Percentiles rank a stretch among this genome's conserved stretches.
Conservation (phyloP, 1,140 invertebrate genomes). For the Drosophila mayri region DNA sequence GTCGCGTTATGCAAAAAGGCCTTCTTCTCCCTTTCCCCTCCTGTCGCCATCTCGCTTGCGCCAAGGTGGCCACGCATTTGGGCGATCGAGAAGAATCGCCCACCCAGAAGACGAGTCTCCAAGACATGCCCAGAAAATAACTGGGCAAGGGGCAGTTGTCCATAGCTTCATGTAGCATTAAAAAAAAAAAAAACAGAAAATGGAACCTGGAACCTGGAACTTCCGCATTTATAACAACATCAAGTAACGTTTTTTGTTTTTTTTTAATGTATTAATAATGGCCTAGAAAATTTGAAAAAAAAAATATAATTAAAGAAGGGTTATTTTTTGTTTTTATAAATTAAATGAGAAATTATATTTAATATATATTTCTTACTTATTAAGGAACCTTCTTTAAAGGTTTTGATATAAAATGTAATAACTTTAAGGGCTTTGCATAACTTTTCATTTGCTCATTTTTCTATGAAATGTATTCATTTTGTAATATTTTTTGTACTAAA, state of each 20-base stretch:
- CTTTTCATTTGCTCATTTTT: no score
- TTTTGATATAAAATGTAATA: background rate
- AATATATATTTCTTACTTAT: background rate
- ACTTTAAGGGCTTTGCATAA: background rate
- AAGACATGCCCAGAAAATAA: slow-evolving; percentile 29
- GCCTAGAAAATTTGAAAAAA: background rate
- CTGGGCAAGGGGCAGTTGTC: slow-evolving; percentile 4
- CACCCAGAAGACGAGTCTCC: slow-evolving; percentile 63
- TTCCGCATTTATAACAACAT: background rate
- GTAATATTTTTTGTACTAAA: no score
- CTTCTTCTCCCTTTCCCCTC: slow-evolving; percentile 11
- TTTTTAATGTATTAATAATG: background rate
- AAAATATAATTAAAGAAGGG: background rate
- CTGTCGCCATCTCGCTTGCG: slow-evolving; percentile 1
- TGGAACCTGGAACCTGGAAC: slow-evolving; percentile 15
- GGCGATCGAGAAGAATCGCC: slow-evolving; percentile 46
- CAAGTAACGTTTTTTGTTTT: background rate
- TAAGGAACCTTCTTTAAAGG: background rate
- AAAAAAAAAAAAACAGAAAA: background rate
- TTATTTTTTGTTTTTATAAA: rapidly evolving
- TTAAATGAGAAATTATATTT: background rate
- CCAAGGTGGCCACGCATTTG: slow-evolving; percentile 43
- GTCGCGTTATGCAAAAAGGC: slow-evolving; percentile 77
- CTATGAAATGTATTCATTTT: background rate
- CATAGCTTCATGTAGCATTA: background rate